A percentile compares a stretch with the other conserved stretches of the same genome.
phyloP scores from a whole-genome alignment of 2,113 vertebrate species.

The Circaetus cinerascens region DNA sequence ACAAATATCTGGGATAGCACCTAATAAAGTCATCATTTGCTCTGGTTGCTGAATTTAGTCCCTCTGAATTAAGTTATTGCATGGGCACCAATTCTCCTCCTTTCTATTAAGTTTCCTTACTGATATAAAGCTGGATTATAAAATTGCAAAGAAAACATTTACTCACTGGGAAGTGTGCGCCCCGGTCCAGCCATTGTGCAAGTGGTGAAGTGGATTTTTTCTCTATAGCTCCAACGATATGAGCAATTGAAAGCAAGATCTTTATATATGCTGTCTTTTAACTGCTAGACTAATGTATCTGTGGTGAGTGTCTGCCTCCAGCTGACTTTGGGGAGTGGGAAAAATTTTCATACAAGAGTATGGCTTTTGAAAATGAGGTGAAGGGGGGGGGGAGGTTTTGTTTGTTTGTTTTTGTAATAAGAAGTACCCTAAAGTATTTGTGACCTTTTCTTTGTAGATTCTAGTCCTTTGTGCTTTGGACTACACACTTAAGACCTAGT shows the following conservation, averaged over 20 bases:
- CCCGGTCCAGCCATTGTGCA: not conserved
- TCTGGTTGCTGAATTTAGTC: not conserved
- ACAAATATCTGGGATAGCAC: not conserved
- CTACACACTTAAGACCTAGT: not conserved
- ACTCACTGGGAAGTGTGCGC: rapidly evolving
- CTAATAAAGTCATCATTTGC: not conserved
- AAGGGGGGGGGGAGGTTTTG: not conserved
- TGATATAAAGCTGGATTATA: not conserved
- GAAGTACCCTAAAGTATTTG: not conserved
- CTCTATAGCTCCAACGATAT: not conserved
- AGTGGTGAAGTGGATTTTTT: not conserved
- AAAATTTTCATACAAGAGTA: not conserved
- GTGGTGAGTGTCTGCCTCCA: not conserved
- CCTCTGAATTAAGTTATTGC: not conserved
- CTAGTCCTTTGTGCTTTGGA: not conserved
- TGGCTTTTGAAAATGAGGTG: not conserved
- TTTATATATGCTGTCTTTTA: not conserved
- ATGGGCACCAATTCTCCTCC: not conserved
- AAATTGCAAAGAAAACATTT: not conserved
- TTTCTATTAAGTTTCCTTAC: not conserved
- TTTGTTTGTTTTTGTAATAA: not conserved
- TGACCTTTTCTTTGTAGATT: not conserved
- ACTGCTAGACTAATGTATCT: not conserved
- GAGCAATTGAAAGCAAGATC: not conserved
- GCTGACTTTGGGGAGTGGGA: not conserved